phyloP scores from a whole-genome alignment of 2,113 vertebrate genomes.

The Uropsilus gracilis region DNA sequence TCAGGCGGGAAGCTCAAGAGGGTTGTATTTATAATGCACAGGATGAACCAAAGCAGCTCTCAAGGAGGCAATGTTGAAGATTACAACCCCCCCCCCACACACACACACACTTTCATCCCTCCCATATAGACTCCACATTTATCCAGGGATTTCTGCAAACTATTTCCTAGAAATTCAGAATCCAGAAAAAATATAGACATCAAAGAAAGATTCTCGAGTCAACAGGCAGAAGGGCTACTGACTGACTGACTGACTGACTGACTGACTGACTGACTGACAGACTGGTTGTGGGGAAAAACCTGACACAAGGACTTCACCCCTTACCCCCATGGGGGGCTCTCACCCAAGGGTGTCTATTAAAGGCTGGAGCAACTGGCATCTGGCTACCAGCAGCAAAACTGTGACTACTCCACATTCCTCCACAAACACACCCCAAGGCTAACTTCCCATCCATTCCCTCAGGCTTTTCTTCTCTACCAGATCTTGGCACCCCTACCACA shows the following conservation, averaged over 20 bases:
- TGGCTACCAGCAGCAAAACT: not conserved
- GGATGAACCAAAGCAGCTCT: not conserved
- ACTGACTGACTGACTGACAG: no score
- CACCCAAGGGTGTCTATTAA: not conserved
- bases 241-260: no score
- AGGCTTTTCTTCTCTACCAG: not conserved
- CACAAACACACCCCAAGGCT: not conserved
- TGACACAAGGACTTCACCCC: not conserved
- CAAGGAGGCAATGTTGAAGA: not conserved
- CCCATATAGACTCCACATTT: not conserved
- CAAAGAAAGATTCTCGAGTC: not conserved
- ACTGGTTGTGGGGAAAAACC: not conserved
- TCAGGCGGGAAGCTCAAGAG: not conserved
- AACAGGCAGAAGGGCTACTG: not conserved
- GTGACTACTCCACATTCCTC: rapidly evolving
- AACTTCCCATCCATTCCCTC: not conserved
- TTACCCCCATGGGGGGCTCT: no score
- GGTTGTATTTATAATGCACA: not conserved
- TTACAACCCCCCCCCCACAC: not conserved
- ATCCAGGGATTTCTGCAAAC: not conserved
- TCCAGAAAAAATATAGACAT: slow-evolving; percentile 26
- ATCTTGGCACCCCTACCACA: not conserved
- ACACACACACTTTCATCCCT: not conserved
- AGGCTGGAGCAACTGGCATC: not conserved
- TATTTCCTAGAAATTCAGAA: not conserved